Conservation (phyloP, 2,113 vertebrate genomes). For the Hyperopisus bebe region DNA sequence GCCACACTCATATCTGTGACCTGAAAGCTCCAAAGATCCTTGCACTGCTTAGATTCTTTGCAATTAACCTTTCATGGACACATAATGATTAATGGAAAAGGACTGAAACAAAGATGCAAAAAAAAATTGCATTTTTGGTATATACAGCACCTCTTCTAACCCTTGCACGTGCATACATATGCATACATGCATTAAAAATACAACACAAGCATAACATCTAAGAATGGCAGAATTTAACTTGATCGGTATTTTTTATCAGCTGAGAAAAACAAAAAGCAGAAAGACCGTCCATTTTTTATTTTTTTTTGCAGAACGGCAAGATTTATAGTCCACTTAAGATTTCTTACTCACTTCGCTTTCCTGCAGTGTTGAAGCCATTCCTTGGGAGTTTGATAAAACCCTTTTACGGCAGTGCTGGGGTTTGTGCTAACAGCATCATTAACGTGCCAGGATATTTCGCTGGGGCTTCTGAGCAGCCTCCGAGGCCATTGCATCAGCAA, state of each 20-base stretch:
- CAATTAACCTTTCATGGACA: background rate
- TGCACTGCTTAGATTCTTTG: background rate
- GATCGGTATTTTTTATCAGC: background rate
- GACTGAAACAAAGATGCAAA: background rate
- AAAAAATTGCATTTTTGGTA: background rate
- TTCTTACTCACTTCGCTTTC: constrained; percentile 12
- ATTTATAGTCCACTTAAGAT: constrained; percentile 20
- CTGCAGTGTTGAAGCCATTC: background rate
- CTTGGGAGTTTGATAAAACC: constrained; percentile 8
- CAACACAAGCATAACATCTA: background rate
- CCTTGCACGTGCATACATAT: background rate
- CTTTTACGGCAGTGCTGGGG: background rate
- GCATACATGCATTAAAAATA: background rate
- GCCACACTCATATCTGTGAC: background rate
- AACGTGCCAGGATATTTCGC: background rate
- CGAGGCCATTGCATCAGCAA: background rate
- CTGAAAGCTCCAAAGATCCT: background rate
- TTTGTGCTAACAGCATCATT: constrained; percentile 5
- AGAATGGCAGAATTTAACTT: background rate
- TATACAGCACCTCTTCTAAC: background rate
- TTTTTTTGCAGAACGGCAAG: background rate
- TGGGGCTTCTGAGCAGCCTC: background rate
- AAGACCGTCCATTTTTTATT: background rate
- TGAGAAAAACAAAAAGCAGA: background rate
- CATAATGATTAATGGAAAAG: background rate